Evolutionary conservation across 2,888 invertebrate genomes (phyloP), one percentile per base, ranked within the genome.

Genomic region (Junonia oenone): DNA sequence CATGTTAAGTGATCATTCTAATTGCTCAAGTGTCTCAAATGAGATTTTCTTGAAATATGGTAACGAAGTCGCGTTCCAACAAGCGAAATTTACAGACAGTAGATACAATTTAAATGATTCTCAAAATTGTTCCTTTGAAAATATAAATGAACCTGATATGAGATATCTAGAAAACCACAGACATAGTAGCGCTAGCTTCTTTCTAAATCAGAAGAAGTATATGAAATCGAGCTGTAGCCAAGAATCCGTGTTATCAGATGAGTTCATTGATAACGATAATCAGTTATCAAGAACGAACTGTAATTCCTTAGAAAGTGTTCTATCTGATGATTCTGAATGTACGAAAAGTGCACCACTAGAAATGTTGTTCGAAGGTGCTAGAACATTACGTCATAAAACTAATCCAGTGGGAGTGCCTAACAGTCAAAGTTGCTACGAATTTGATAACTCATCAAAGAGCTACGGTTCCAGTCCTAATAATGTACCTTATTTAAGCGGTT

Each of bases 141-240:
- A 91, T 53, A 67, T 91, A 0, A 72, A 90, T 43, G 90, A 81
- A 45, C 69, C 76, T 0, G 81, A 89, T 51, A 78, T 75, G 1
- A 70, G 77, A 6, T 89, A 88, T 68, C 73, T 93, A 40, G 93
- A 92, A 53, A 91, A 91, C 1, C 92, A 93, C 47, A 82, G 93
- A 29, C 92, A 93, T 48, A 95, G 94, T 38, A 94, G 95, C 68
- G 96, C 96, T 4, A 96, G 96, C 68, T 96, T 96, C 83, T 96
- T 96, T 67, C 75, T 96, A 19, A 95, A 95, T 54, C 94, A 93
- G 54, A 92, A 93, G 63, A 92, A 91, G 56, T 91, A 91, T 60
- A 90, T 91, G 81, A 92, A 92, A 58, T 86, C 86, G 2, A 93
- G 93, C 62, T 91, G 92, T 59, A 95, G 95, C 59, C 95, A 95